Evolutionary conservation across 1,140 invertebrate species (phyloP), one percentile per base, ranked within the genome.

Genomic region (Macrotrachela quadricornifera): DNA sequence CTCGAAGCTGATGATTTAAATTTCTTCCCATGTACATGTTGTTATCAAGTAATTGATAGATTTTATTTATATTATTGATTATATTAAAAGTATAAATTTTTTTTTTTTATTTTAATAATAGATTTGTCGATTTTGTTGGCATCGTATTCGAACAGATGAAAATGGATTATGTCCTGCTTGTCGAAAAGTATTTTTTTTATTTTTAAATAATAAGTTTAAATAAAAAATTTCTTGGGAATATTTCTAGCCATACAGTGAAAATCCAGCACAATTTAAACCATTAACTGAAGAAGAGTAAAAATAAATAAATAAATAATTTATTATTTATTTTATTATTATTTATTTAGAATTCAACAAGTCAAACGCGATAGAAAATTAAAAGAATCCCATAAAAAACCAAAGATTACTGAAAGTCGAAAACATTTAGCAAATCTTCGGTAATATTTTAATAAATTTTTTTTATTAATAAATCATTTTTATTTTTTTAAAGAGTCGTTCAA

Each of bases 111-210:
- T 53, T 74, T 75, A 16, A 51, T 74, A 74, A n/a, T 64, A 90
- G 83, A 95, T 97, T 70, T 99, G 92, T 71, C 78, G 91, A 63
- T 99, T 99, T 74, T 99, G 94, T 73, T 99, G 94, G 94, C 91
- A 97, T 75, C 81, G 91, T 65, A 91, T 99, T 69, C 77, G 88
- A 65, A 94, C 88, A 62, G 88, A 96, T 71, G 91, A 96, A 72
- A 96, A 96, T 76, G 90, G 91, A 48, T 74, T 96, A 47, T 99
- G 94, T 75, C 94, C 94, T 47, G 92, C 92, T 43, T 99, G 94
- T 76, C 79, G 92, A 63, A 92, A 94, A 74, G 85, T 30, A 30
- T 2, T 2, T 4, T 4, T 30, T 30, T 30, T 2, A 30, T 86
- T 30, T 4, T 4, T 4, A 30, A 4, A 30, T 2, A 30, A 30